Evolutionary conservation across 2,113 vertebrate species (phyloP), one percentile per base, ranked within the genome.

Genomic region (Apteryx mantelli): DNA sequence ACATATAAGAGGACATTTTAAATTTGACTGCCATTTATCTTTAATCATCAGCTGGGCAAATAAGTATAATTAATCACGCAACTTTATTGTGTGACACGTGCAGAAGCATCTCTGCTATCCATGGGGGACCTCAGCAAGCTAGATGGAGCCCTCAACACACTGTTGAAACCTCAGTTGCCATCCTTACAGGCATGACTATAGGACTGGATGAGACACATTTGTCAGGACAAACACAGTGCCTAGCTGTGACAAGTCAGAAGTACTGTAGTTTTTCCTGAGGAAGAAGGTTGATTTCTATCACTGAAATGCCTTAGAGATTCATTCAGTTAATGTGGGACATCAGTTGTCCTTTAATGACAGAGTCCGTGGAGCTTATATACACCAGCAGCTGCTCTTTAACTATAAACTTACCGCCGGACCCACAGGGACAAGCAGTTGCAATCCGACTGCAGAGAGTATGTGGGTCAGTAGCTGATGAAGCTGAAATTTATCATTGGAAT

Each of bases 401-500:
- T 95, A 78, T 91, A 84, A 74, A 52, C 44, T 95, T 94, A 91
- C 91, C 89, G 85, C 70, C 36, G 91, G 91, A 97, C 55, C 91
- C 89, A 86, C 12, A 64, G 95, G 76, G 88, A 96, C 91, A 52
- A 61, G 89, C 76, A 64, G 64, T 93, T 95, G 94, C 77, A 83
- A 76, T 7, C 65, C 78, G 55, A 32, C 80, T 91, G 83, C 1
- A 0, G 75, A 95, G 87, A 52, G 80, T 48, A 97, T 96, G 95
- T 95, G 95, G 94, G 95, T 93, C 97, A 95, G 95, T 94, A 95
- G 93, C 96, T 95, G 93, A 95, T 96, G 96, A 84, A 95, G 95
- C 95, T 97, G 97, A 97, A 97, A 97, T 97, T 97, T 97, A 97
- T 97, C 96, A 95, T 86, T 0, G 42, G 85, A 97, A 95, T 93